Evolutionary conservation across 2,888 invertebrate genomes (phyloP), one percentile per base, ranked within the genome.

Genomic region (Cloeon dipterum): DNA sequence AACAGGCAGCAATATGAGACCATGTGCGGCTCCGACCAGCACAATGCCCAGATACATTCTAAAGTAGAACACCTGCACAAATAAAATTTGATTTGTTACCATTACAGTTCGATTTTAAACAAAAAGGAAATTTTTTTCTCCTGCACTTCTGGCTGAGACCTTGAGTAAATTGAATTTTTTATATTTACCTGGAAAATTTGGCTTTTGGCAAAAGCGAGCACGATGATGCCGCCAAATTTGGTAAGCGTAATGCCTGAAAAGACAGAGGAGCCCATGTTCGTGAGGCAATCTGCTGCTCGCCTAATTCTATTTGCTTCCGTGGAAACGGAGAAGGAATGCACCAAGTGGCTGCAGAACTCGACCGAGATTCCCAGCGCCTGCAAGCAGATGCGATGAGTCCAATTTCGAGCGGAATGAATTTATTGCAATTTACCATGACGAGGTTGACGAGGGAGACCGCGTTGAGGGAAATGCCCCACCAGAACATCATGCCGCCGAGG

Each of bases 11-110:
- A 98, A 94, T 51, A 98, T 76, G 42, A 99, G 73, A 14, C 96
- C 96, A 58, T 98, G 96, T 4, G 88, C 75, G 7, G 96, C 96
- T 38, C 98, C 98, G 55, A 89, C 79, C 41, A 96, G 52, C 38
- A 99, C 96, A 49, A 98, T 98, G 40, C 93, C 89, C 52, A 98
- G 65, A 60, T 96, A 98, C 88, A 94, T 91, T 45, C 89, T 72
- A 66, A 91, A 93, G 65, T 91, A 93, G 62, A 86, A 91, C 51
- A 79, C 76, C 70, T 75, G 61, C 45, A 39, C 20, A 34, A 35
- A 20, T 25, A 5, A 35, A 23, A n/a, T n/a, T n/a, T n/a, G n/a
- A n/a, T n/a, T n/a, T n/a, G n/a, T n/a, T n/a, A n/a, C 25, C 16
- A 29, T 17, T 13, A 4, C 29, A 38, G 18, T 18, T 11, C 3